phyloP scores from a whole-genome alignment of 2,797 vertebrate genomes.

The Pteronotus mesoamericanus region DNA sequence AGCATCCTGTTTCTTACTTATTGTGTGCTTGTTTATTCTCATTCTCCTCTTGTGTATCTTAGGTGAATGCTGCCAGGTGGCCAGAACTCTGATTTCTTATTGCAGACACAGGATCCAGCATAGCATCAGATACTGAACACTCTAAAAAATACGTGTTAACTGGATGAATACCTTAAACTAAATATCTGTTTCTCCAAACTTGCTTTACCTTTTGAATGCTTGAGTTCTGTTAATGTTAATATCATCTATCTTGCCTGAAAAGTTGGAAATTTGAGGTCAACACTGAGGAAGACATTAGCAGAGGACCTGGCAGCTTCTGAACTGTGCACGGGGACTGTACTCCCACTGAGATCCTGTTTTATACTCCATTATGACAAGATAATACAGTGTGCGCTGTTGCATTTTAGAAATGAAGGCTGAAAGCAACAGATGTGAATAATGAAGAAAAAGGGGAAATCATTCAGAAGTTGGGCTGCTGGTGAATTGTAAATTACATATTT shows the following conservation, averaged over 20 bases:
- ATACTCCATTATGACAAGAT: neutral
- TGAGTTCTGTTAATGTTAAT: neutral
- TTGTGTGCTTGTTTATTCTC: neutral
- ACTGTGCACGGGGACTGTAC: neutral
- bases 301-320: neutral
- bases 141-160: conserved; percentile 7
- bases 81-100: neutral
- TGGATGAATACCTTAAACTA: neutral
- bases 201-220: neutral
- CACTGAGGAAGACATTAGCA: neutral
- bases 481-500: neutral
- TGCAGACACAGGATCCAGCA: neutral
- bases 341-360: neutral
- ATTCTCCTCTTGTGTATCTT: neutral
- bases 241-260: neutral
- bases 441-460: neutral
- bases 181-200: neutral
- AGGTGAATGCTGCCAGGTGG: neutral
- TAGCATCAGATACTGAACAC: neutral
- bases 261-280: neutral
- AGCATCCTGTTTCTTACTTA: neutral
- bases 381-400: neutral
- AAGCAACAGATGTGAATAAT: neutral
- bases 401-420: neutral
- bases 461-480: neutral